Conservation (phyloP, 2,113 vertebrate genomes). For the Zingel zingel region DNA sequence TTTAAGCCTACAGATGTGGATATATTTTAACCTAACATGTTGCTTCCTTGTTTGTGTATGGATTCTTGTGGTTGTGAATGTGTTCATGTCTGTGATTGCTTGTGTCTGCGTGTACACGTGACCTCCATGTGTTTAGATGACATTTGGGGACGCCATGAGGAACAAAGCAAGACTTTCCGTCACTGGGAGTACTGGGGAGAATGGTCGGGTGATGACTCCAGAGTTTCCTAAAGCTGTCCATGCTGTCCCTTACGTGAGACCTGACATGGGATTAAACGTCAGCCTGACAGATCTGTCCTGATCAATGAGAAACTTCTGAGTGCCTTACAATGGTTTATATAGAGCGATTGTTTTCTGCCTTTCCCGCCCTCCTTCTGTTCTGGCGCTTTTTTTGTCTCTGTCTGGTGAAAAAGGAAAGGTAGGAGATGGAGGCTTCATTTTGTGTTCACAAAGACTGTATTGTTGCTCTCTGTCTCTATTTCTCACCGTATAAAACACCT, state of each 20-base stretch:
- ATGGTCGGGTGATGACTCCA: slow-evolving; percentile 98
- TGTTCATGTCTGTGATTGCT: slow-evolving; percentile 30
- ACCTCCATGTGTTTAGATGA: slow-evolving; percentile 87
- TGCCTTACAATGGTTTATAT: slow-evolving; percentile 99
- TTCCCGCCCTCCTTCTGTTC: slow-evolving; percentile 36
- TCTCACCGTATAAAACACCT: slow-evolving; percentile 59
- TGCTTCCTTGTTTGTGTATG: slow-evolving; percentile 69
- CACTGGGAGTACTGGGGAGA: slow-evolving; percentile 99
- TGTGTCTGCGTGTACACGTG: slow-evolving; percentile 57
- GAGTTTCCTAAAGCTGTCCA: slow-evolving; percentile 99
- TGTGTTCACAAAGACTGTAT: slow-evolving; percentile 65
- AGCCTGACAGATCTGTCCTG: slow-evolving; percentile 99
- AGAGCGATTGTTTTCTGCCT: slow-evolving; percentile 82
- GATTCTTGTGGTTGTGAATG: slow-evolving; percentile 64
- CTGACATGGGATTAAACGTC: slow-evolving; percentile 99
- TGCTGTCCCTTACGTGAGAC: slow-evolving; percentile 95
- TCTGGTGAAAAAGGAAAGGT: slow-evolving; percentile 66
- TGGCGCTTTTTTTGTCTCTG: slow-evolving; percentile 56
- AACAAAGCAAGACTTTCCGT: slow-evolving; percentile 97
- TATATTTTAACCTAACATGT: slow-evolving; percentile 60
- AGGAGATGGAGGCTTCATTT: slow-evolving; percentile 64
- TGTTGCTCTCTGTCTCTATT: slow-evolving; percentile 68
- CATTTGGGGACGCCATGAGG: slow-evolving; percentile 95
- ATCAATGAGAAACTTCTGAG: slow-evolving; percentile 97
- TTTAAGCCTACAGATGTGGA: slow-evolving; percentile 55